phyloP scores from a whole-genome alignment of 1,140 invertebrate species.

The Hydropsyche tenuis region DNA sequence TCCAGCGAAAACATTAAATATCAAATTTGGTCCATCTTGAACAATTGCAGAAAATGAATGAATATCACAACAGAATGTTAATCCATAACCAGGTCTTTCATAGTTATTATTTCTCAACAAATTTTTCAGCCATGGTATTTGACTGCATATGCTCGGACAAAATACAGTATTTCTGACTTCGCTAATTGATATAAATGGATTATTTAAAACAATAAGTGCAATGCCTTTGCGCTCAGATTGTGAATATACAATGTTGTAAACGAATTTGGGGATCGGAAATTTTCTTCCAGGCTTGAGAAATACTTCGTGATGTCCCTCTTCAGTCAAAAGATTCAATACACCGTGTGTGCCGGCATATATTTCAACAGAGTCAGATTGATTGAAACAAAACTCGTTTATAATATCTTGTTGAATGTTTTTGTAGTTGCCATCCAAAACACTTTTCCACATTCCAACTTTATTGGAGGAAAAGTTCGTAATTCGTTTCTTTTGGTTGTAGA shows the following conservation, averaged over 20 bases:
- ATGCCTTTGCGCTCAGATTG: slow-evolving; percentile 47
- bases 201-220: slow-evolving; percentile 56
- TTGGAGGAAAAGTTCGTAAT: slow-evolving; percentile 58
- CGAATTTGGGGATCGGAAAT: slow-evolving; percentile 56
- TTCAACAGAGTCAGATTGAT: slow-evolving; percentile 48
- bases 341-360: slow-evolving; percentile 56
- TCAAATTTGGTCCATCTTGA: slow-evolving; percentile 51
- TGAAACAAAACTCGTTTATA: slow-evolving; percentile 50
- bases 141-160: slow-evolving; percentile 58
- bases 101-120: slow-evolving; percentile 54
- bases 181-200: slow-evolving; percentile 59
- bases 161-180: slow-evolving; percentile 57
- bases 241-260: slow-evolving; percentile 56
- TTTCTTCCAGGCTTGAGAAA: slow-evolving; percentile 52
- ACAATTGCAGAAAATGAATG: slow-evolving; percentile 53
- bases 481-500: slow-evolving; percentile 56
- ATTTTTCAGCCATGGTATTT: slow-evolving; percentile 54
- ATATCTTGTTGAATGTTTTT: slow-evolving; percentile 55
- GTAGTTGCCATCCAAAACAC: slow-evolving; percentile 57
- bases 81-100: slow-evolving; percentile 55
- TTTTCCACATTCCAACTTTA: slow-evolving; percentile 55
- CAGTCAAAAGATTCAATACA: slow-evolving; percentile 50
- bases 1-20: slow-evolving; percentile 51
- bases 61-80: slow-evolving; percentile 57
- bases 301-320: slow-evolving; percentile 42